Conservation (phyloP, 2,113 vertebrate genomes). For the Phylloscopus trochiloides region DNA sequence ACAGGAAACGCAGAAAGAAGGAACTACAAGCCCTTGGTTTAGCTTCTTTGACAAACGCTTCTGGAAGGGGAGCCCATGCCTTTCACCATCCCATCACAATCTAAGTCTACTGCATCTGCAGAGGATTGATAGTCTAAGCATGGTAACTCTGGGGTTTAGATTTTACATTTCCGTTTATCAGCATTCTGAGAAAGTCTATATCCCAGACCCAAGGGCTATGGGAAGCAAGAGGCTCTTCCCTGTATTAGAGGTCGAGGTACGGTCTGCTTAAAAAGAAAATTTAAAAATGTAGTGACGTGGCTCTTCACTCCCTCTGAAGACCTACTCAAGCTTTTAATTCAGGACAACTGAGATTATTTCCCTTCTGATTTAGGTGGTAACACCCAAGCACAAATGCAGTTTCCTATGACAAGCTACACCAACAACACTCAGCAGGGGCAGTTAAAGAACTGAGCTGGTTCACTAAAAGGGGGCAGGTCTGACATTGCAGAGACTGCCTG, state of each 20-base stretch:
- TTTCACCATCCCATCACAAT: neutral
- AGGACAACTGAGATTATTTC: neutral
- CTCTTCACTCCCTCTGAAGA: neutral
- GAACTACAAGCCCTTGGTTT: neutral
- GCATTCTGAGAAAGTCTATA: neutral
- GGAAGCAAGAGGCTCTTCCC: neutral
- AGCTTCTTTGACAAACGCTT: neutral
- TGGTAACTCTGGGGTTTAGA: neutral
- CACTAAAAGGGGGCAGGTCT: neutral
- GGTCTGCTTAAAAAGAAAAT: neutral
- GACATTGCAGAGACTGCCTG: neutral
- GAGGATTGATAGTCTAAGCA: neutral
- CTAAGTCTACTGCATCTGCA: neutral
- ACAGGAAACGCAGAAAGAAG: neutral
- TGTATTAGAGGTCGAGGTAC: neutral
- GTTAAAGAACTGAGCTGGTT: neutral
- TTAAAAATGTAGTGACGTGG: neutral
- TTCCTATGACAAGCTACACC: neutral
- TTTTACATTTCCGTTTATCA: neutral
- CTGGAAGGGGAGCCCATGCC: neutral
- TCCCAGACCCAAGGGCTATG: neutral
- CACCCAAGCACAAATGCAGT: neutral
- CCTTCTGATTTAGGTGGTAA: neutral
- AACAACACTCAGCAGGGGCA: neutral
- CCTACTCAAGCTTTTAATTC: neutral